Evolutionary conservation across 2,113 vertebrate species (phyloP).

Genomic region (Sturnira hondurensis): DNA sequence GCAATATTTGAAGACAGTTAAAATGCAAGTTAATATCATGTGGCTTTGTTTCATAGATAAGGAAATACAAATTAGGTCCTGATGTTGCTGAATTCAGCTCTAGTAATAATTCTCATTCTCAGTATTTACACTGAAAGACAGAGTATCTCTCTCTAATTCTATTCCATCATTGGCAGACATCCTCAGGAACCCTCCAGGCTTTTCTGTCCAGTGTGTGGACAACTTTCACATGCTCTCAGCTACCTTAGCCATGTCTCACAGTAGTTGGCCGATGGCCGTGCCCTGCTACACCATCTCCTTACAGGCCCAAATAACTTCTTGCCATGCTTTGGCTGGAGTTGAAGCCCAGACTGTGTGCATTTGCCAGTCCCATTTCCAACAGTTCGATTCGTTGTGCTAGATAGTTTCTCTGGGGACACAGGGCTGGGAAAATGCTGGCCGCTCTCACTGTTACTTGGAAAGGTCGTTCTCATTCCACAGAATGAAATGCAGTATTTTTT

Average conservation of each 20-base stretch:
- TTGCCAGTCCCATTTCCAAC: background rate
- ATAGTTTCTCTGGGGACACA: background rate
- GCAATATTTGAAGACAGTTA: background rate
- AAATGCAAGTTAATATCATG: background rate
- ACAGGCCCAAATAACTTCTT: background rate
- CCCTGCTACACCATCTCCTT: background rate
- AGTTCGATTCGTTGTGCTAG: background rate
- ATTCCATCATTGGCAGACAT: background rate
- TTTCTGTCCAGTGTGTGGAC: background rate
- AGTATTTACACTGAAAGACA: background rate
- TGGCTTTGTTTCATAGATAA: background rate
- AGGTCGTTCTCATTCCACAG: constrained; percentile 28
- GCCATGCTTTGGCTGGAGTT: background rate
- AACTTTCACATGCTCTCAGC: background rate
- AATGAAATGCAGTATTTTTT: constrained; percentile 64
- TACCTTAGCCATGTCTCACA: background rate
- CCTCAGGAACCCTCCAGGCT: background rate
- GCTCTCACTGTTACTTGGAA: constrained; percentile 11
- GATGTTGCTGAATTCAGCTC: background rate
- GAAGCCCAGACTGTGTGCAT: background rate
- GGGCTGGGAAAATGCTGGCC: constrained; percentile 8
- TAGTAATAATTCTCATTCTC: background rate
- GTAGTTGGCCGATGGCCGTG: background rate
- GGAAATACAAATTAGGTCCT: background rate
- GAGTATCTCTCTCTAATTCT: background rate